Base-by-base conservation (phyloP, 2,888 invertebrate species). In the Spisula subtruncata region DNA sequence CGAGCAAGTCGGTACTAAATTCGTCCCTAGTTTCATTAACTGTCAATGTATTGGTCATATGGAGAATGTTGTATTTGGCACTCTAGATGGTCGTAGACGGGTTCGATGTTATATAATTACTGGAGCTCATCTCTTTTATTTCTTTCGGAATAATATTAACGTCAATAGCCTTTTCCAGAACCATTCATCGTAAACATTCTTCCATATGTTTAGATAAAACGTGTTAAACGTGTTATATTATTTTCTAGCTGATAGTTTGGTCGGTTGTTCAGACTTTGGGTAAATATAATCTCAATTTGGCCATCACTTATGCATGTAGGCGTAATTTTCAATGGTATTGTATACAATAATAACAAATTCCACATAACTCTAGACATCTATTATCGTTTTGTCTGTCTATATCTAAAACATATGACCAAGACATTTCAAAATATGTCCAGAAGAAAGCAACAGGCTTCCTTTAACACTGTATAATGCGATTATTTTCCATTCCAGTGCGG, bases 401-500 rank as follows among this genome's bases (percentile, higher is more conserved):
- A 14, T 8, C 51, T 51, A 16, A 12, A 1, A 71, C 10, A 1
- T 1, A 1, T 71, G 32, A 32, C 71, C n/a, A 18, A 29, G 71
- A 29, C 71, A 8, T 6, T 25, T 32, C 14, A 20, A 71, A 29
- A 25, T 14, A n/a, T 32, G 32, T 71, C 32, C 25, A 25, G 71
- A 71, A 10, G 71, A 25, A 71, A 25, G n/a, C 0, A 1, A 25
- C 71, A 66, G 66, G 79, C 86, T 86, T n/a, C 86, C 35, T 81
- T 54, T 56, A 14, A 56, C 56, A 41, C 35, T 18, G 25, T 71
- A 18, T 32, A 32, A 29, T 25, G 25, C 10, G 25, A 12, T 71
- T 18, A 71, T 66, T 66, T 82, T 54, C 46, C 16, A 75, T 85
- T 85, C 54, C 56, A 97, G 97, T 93, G 97, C 97, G 71, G 97